Evolutionary conservation across 37 sponge, comb jelly and placozoan species (phyloP), one percentile per base, ranked within the genome.

Genomic region (Hormiphora californensis): DNA sequence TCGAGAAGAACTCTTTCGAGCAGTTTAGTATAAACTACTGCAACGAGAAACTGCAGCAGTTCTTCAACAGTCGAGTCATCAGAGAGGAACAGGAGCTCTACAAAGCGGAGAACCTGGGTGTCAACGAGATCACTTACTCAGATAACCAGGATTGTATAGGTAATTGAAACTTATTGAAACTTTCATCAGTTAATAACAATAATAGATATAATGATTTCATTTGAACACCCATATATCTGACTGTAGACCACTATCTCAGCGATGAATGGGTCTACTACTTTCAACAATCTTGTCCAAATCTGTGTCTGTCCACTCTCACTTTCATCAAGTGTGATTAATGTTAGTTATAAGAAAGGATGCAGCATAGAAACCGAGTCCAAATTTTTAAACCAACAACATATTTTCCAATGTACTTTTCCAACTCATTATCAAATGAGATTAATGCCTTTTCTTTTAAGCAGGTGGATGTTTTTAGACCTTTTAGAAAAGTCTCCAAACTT

Each of bases 1-100:
- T 90, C 55, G 92, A 94, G 55, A 85, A 78, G 54, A 96, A 96
- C 89, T 88, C 91, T 40, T 96, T 93, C 85, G 98, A 96, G 87
- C 98, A 96, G 92, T 93, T 96, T 68, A 94, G 97, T 46, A 96
- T 96, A 85, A 96, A 96, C 89, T 96, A 96, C 85, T 96, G 97
- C 88, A 96, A 96, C 54, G 98, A 96, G 85, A 96, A 96, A 40
- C 92, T 96, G 22, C 98, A 96, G 69, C 98, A 96, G 87, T 93
- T 89, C 87, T 90, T 90, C 88, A 90, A 90, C 86, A 59, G 85
- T 2, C 63, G 91, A 3, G 88, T 90, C 0, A 69, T 90, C n/a
- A 89, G 89, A 39, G 63, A 96, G 91, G 98, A 96, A 63, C 94
- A 94, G 87, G 91, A 94, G 37, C 86, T 96, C 46, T 96, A 96